These are phyloP conservation scores for Aplysia californica DNA, from an alignment of 1,140 invertebrate species.

Conservation along the genomic window DNA sequence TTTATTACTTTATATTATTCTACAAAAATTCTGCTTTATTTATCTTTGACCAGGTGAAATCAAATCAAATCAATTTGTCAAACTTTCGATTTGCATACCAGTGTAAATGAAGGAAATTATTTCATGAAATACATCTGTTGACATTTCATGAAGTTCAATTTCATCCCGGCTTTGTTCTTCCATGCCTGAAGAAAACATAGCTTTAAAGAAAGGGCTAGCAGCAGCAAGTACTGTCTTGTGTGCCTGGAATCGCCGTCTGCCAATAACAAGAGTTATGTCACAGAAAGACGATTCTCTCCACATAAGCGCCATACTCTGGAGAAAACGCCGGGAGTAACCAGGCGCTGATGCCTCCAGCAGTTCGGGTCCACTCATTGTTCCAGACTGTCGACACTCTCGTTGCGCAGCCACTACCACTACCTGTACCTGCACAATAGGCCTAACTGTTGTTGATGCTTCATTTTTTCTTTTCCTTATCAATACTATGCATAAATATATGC, in stretches of 20 bases:
- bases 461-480: no score
- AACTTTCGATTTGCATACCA: no score
- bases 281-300: constrained; percentile 79
- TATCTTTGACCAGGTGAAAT: not conserved
- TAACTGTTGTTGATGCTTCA: no score
- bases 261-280: constrained; percentile 75
- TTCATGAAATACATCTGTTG: constrained; percentile 78
- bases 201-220: constrained; percentile 52
- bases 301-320: constrained; percentile 76
- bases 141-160: constrained; percentile 82
- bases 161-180: constrained; percentile 70
- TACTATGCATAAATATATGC: no score
- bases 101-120: constrained; percentile 92
- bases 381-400: no score
- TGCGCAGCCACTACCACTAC: no score
- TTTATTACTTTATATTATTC: no score
- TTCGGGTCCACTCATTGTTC: no score
- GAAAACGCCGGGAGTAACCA: constrained; percentile 25
- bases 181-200: constrained; percentile 57
- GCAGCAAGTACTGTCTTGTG: constrained; percentile 47
- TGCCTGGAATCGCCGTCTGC: constrained; percentile 30
- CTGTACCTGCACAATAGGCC: no score
- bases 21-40: no score
- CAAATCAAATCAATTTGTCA: no score
- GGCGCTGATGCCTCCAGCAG: constrained; percentile 16